Evolutionary conservation across 2,797 vertebrate species (phyloP).

Genomic region (Muraenolepis orangiensis): DNA sequence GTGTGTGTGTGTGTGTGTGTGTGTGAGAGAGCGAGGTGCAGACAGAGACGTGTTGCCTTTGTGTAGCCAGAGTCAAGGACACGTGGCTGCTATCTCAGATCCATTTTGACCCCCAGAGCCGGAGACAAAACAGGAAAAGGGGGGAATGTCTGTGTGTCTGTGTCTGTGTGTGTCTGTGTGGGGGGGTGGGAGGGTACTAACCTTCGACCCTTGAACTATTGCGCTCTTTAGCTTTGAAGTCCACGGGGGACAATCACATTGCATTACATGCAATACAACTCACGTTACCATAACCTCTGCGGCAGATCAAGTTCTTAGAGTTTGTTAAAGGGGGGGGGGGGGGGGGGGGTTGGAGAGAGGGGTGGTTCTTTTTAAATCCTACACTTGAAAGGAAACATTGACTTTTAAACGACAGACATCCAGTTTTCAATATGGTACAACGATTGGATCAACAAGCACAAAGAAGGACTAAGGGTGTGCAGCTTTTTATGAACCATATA

Average conservation of each 20-base stretch:
- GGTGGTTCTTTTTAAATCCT: conserved; percentile 19
- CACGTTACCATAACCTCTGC: conserved; percentile 62
- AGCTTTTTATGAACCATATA: background rate
- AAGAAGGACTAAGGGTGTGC: background rate
- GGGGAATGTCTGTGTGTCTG: conserved; percentile 59
- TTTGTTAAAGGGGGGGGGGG: conserved; percentile 27
- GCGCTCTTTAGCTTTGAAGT: conserved; percentile 69
- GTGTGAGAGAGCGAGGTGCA: conserved; percentile 2
- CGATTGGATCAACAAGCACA: background rate
- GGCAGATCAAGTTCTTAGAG: conserved; percentile 60
- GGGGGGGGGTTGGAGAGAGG: conserved; percentile 46
- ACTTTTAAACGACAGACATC: background rate
- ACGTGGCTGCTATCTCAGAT: conserved; percentile 41
- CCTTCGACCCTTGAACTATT: conserved; percentile 71
- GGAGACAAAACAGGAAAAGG: conserved; percentile 63
- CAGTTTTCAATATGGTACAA: background rate
- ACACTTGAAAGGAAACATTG: background rate
- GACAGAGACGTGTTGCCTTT: conserved; percentile 16
- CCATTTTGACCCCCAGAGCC: conserved; percentile 34
- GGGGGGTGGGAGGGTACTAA: conserved; percentile 65
- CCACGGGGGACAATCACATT: conserved; percentile 67
- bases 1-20: background rate
- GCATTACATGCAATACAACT: conserved; percentile 69
- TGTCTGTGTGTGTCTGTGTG: background rate
- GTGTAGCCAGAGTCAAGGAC: conserved; percentile 40